Base-by-base conservation (phyloP, 2,888 invertebrate genomes). In the Clistopyga incitator region DNA sequence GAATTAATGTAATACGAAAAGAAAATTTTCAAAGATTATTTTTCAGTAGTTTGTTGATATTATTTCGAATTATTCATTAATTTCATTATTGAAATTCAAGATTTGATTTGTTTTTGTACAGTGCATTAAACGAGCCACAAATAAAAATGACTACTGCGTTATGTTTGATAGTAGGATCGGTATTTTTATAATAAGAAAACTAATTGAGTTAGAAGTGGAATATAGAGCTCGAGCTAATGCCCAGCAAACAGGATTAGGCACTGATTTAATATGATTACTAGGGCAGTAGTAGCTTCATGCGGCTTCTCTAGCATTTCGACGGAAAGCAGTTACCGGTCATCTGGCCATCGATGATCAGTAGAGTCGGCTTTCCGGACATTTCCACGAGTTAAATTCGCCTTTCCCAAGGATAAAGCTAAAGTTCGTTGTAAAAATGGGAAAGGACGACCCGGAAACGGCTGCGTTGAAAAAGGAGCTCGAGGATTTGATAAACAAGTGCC, bases 381-480 rank as follows among this genome's bases (percentile, higher is more conserved):
- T 45, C 74, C 59, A 59, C 68, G 52, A 23, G 42, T 18, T 34
- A 72, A 23, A 47, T 18, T 64, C 20, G 11, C 64, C 13, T 42
- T 61, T 64, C 18, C 34, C 64, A 50, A 38, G 6, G 34, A 18
- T 64, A 18, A 38, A 3, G 34, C 20, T 11, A 20, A 20, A 29
- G 25, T 3, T 29, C 23, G 25, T n/a, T 50, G 6, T 6, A 74
- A 92, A 89, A 91, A 97, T 97, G 97, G 96, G 96, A 10, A 98
- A 98, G 93, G 96, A 96, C 88, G 98, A 98, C 93, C 95, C 97
- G 0, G 98, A 98, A 93, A 95, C 96, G 1, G 94, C 96, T 29
- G 96, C 95, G 77, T 94, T 98, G 34, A 96, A 96, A 91, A 96
- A 97, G 90, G 98, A 98, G 93, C 94, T 98, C 20, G 97, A 97